Percentiles rank a stretch among this genome's conserved stretches.
Conservation (phyloP, 2,888 invertebrate genomes). For the Tethea ocularis region DNA sequence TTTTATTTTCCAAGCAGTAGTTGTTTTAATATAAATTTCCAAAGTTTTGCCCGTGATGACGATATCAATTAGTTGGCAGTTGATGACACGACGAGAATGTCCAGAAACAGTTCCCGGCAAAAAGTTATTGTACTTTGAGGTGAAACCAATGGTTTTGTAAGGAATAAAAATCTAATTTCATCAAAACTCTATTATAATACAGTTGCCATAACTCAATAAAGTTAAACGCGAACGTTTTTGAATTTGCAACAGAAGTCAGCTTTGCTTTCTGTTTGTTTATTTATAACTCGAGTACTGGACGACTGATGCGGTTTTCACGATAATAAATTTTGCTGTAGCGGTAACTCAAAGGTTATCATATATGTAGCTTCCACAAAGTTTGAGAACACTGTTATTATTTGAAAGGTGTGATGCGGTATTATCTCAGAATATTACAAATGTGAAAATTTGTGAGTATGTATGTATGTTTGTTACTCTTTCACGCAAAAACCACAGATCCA, state of each 20-base stretch:
- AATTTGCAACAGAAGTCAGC: conserved; percentile 3
- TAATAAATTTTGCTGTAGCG: background rate
- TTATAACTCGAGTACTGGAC: background rate
- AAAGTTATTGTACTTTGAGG: too few relatives aligned
- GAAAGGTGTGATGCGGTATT: background rate
- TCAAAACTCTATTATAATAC: background rate
- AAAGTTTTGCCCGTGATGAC: too few relatives aligned
- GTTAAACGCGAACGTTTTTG: background rate
- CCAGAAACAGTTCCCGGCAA: too few relatives aligned
- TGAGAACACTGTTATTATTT: background rate
- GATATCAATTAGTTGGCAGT: too few relatives aligned
- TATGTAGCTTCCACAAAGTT: background rate
- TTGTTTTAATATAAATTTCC: too few relatives aligned
- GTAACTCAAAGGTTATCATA: background rate
- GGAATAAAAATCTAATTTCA: background rate
- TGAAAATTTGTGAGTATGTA: too few relatives aligned
- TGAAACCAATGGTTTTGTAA: too few relatives aligned
- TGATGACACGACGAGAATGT: too few relatives aligned
- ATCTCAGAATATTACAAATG: background rate
- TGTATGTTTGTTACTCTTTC: too few relatives aligned
- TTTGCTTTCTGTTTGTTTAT: conserved; percentile 21
- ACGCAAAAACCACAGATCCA: too few relatives aligned
- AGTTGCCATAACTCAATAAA: background rate
- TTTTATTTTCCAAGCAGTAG: too few relatives aligned
- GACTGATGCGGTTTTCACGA: background rate